Evolutionary conservation across 2,888 invertebrate species (phyloP).

Genomic region (Lacanobia oleracea): DNA sequence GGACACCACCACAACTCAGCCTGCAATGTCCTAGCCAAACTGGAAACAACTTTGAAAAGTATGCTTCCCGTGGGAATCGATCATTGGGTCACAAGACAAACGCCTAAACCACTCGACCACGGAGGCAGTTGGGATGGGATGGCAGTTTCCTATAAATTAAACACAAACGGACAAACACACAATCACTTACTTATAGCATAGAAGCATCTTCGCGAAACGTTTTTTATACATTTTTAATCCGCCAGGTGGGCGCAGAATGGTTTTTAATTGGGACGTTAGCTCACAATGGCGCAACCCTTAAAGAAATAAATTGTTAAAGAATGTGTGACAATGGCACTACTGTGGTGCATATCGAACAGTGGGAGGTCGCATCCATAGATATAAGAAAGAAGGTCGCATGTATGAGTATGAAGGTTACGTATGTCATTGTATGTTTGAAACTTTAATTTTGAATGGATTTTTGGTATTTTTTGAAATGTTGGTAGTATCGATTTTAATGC

Average conservation of each 20-base stretch:
- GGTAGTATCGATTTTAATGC: background rate
- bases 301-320: conserved; percentile 60
- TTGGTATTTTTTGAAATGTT: conserved; percentile 9
- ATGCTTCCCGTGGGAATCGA: no score
- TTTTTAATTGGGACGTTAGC: conserved; percentile 84
- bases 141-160: background rate
- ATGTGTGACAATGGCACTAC: conserved; percentile 55
- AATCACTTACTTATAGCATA: background rate
- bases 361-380: conserved; percentile 63
- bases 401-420: conserved; percentile 19
- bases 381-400: conserved; percentile 44
- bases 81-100: no score
- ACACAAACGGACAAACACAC: conserved; percentile 5
- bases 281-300: conserved; percentile 70
- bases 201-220: conserved; percentile 33
- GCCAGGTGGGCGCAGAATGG: conserved; percentile 84
- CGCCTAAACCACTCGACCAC: no score
- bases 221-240: conserved; percentile 65
- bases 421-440: conserved; percentile 15
- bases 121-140: no score
- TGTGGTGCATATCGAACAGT: conserved; percentile 63
- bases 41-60: no score
- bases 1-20: no score
- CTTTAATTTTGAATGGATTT: background rate
- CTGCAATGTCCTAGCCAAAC: no score